Percentiles rank a stretch among this genome's conserved stretches.
Conservation (phyloP, 2,113 vertebrate genomes). For the Oenanthe melanoleuca region DNA sequence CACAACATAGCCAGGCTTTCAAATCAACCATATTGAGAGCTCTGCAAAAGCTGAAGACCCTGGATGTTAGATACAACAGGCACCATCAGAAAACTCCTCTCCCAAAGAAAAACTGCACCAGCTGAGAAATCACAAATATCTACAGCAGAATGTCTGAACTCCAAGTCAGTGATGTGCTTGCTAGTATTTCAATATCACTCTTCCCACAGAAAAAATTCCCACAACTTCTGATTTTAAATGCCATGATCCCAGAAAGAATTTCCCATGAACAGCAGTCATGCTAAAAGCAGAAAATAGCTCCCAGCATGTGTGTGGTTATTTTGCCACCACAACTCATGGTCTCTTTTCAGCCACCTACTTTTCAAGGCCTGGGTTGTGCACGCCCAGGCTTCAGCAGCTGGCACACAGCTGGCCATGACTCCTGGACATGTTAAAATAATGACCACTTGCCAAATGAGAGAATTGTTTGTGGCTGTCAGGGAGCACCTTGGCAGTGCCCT, state of each 20-base stretch:
- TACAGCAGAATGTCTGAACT: background rate
- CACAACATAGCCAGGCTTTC: background rate
- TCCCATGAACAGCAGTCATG: background rate
- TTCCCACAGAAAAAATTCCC: background rate
- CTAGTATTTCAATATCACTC: background rate
- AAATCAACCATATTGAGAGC: background rate
- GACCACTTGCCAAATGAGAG: background rate
- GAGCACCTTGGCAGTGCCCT: background rate
- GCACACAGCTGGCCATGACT: background rate
- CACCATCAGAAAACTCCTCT: background rate
- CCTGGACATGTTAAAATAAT: background rate
- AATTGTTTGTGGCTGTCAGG: background rate
- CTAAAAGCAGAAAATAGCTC: background rate
- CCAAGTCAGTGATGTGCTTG: background rate
- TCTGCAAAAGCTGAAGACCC: background rate
- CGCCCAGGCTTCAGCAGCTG: background rate
- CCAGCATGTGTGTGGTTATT: background rate
- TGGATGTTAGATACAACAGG: background rate
- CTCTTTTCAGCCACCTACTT: background rate
- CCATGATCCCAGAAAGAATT: background rate
- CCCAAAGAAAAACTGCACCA: background rate
- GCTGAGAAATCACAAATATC: background rate
- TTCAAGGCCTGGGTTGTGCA: background rate
- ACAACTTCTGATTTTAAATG: background rate
- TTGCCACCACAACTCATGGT: background rate